Conservation (phyloP, 2,888 invertebrate species). For the Epirrhoe alternata region DNA sequence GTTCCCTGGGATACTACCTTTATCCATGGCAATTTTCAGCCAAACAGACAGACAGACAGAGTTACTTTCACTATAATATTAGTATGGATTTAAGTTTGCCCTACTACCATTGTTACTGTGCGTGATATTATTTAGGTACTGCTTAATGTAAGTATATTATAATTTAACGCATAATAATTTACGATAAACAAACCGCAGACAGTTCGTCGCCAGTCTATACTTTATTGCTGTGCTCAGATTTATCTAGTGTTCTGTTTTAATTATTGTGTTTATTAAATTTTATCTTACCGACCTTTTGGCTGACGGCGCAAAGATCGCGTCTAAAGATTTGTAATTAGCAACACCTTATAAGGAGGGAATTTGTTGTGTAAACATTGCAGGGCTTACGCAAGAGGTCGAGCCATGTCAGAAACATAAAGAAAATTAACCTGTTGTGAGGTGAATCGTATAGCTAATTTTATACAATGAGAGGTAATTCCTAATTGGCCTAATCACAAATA, state of each 20-base stretch:
- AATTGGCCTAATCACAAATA: constrained; percentile 52
- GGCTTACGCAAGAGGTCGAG: constrained; percentile 39
- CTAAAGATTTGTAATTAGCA: constrained; percentile 44
- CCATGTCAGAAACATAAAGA: constrained; percentile 39
- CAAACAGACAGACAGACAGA: too few species aligned
- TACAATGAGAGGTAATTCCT: constrained; percentile 46
- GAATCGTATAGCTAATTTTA: constrained; percentile 38
- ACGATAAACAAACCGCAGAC: constrained; percentile 64
- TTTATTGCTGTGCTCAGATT: constrained; percentile 36
- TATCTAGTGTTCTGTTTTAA: constrained; percentile 34
- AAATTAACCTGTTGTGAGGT: constrained; percentile 32
- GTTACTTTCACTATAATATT: too few species aligned
- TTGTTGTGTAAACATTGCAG: constrained; percentile 44
- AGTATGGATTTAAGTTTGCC: constrained; percentile 15
- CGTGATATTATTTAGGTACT: constrained; percentile 20
- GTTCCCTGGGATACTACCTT: too few species aligned
- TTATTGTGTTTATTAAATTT: constrained; percentile 33
- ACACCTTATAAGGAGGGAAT: constrained; percentile 40
- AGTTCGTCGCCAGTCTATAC: constrained; percentile 58
- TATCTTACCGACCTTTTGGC: constrained; percentile 36
- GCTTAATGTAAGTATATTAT: constrained; percentile 24
- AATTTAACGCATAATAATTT: constrained; percentile 29
- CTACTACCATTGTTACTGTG: constrained; percentile 7
- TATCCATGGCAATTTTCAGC: too few species aligned
- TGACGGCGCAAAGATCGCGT: constrained; percentile 39